phyloP scores from a whole-genome alignment of 2,113 vertebrate species.

The Phrynocephalus versicolor region DNA sequence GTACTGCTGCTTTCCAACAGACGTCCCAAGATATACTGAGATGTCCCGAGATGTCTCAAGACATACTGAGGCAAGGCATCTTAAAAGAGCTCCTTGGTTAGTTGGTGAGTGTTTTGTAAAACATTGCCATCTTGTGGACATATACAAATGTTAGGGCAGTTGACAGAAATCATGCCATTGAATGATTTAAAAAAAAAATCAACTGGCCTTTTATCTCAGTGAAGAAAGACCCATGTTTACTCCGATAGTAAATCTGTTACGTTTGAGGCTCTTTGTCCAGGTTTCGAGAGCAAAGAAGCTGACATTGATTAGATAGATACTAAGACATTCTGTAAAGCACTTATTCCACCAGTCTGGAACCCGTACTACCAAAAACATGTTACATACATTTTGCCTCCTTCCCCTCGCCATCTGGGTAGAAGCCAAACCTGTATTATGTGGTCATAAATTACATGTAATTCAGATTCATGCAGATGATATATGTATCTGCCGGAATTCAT shows the following conservation, averaged over 20 bases:
- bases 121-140: slow-evolving; percentile 56
- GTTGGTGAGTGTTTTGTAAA: slow-evolving; percentile 20
- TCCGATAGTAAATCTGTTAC: not conserved
- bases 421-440: not conserved
- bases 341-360: too few species aligned
- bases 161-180: not conserved
- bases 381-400: too few species aligned
- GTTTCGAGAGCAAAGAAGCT: not conserved
- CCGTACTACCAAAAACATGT: not conserved
- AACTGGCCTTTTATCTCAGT: not conserved
- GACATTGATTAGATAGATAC: too few species aligned
- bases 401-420: too few species aligned
- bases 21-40: not conserved
- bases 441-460: not conserved
- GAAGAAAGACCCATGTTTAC: not conserved
- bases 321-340: too few species aligned
- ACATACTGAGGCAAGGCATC: not conserved
- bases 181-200: not conserved
- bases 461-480: too few species aligned
- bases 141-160: not conserved
- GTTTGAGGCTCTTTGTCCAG: not conserved
- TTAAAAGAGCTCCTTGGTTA: not conserved
- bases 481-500: not conserved
- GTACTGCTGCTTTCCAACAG: not conserved
- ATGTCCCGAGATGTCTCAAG: too few species aligned